Percentiles rank a stretch among this genome's conserved stretches.
phyloP scores from a whole-genome alignment of 2,113 vertebrate genomes.

The Platanista minor region DNA sequence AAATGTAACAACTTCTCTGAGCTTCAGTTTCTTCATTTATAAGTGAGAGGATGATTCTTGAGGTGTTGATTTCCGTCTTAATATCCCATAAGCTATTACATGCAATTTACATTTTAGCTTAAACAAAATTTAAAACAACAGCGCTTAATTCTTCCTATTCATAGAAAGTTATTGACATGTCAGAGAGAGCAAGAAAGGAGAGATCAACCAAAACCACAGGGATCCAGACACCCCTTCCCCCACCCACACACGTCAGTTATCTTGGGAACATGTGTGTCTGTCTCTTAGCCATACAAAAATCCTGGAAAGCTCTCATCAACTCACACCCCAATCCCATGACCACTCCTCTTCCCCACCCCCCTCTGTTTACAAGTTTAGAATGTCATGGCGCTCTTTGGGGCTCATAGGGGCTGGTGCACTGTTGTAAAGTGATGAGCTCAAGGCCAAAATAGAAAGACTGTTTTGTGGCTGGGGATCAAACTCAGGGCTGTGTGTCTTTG shows the following conservation, averaged over 20 bases:
- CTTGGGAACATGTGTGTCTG: background rate
- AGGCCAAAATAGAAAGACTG: background rate
- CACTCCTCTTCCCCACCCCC: background rate
- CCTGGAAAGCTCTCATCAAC: background rate
- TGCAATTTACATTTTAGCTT: background rate
- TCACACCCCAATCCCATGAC: background rate
- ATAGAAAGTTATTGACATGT: background rate
- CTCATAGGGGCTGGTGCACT: background rate
- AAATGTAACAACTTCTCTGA: background rate
- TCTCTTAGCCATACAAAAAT: background rate
- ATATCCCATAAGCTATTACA: background rate
- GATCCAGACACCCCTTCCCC: background rate
- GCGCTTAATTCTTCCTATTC: background rate
- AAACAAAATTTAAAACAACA: constrained; percentile 7
- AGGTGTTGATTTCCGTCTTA: background rate
- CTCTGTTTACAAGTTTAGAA: background rate
- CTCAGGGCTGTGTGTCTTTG: background rate
- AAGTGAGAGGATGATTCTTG: background rate
- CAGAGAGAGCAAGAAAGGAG: background rate
- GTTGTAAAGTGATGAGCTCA: background rate
- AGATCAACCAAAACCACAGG: background rate
- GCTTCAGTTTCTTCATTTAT: background rate
- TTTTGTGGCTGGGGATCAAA: background rate
- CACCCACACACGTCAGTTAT: background rate
- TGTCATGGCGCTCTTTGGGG: background rate